Evolutionary conservation across 2,797 vertebrate genomes (phyloP).

Genomic region (Pantherophis alleghaniensis): DNA sequence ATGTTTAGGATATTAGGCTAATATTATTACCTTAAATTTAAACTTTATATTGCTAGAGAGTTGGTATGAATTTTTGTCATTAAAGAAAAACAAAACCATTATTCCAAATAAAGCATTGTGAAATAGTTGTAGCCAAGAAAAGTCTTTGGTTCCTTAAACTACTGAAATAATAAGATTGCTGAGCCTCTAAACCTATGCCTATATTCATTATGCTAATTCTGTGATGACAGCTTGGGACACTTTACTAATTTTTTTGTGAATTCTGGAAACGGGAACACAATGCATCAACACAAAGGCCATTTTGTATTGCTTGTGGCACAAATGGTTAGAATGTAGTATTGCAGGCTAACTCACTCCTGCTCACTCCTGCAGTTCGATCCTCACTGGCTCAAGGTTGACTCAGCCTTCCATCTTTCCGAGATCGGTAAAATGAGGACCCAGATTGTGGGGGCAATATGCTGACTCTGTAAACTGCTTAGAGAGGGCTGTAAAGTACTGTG

Average conservation of each 20-base stretch:
- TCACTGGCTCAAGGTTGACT: too few relatives aligned
- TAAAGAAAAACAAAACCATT: conserved; percentile 39
- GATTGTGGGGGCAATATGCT: neutral
- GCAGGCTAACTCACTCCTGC: too few relatives aligned
- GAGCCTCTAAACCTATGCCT: neutral
- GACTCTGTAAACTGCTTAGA: neutral
- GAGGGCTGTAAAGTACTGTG: too few relatives aligned
- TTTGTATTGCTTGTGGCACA: too few relatives aligned
- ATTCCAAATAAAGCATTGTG: conserved; percentile 12
- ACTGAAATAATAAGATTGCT: neutral
- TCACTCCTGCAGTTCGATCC: too few relatives aligned
- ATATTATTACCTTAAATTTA: conserved; percentile 36
- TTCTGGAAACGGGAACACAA: neutral
- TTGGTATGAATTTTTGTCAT: conserved; percentile 17
- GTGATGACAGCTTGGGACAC: neutral
- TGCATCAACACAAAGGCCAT: neutral
- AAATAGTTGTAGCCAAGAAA: neutral
- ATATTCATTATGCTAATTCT: neutral
- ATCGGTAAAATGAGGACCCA: neutral
- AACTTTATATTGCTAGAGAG: conserved; percentile 36
- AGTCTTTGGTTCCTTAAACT: neutral
- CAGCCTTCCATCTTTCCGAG: too few relatives aligned
- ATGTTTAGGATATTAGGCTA: neutral
- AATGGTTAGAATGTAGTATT: too few relatives aligned
- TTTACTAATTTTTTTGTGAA: neutral